Evolutionary conservation across 2,797 vertebrate species (phyloP), one percentile per base, ranked within the genome.

Genomic region (Acipenser ruthenus): DNA sequence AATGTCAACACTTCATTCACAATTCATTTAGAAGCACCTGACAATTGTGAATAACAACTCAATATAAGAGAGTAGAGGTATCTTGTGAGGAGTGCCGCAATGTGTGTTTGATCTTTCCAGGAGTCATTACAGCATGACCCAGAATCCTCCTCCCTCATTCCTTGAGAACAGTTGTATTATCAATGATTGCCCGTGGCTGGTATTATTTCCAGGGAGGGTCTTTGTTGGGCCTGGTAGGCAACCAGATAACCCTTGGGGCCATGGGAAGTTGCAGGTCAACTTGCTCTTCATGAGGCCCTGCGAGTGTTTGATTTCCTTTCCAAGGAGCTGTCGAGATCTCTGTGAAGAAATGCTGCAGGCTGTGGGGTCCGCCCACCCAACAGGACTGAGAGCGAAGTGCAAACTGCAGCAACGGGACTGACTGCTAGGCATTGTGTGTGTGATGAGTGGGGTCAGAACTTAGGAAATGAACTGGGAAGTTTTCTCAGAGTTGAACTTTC

Each of bases 381-480:
- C 68, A 74, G 72, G 70, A 82, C 84, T 58, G 23, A 37, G 23
- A 37, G 23, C 23, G 23, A 37, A 4, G 23, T 1, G 23, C 23
- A 37, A 37, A 37, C 23, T 37, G 23, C 23, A 37, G 23, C 23
- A 37, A 37, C 0, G 23, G 23, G 23, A 2, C 23, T 87, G 85
- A 81, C 83, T 79, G 75, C 74, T 75, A 78, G 79, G 79, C 84
- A 84, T 82, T 86, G 83, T 86, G 82, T 84, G 82, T 82, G 83
- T 81, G 82, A 84, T 79, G 73, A 79, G 68, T 65, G 64, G 73
- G 85, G 83, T 87, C 85, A 87, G 69, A 78, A 70, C 75, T 78
- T 72, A 85, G 85, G 84, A 88, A 88, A 83, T 84, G 79, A 87
- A 87, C 79, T 78, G 83, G 87, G 84, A 90, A 85, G 87, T 87